These are phyloP conservation scores for Cepaea nemoralis DNA, from an alignment of 1,140 invertebrate species.

Conservation along the genomic window DNA sequence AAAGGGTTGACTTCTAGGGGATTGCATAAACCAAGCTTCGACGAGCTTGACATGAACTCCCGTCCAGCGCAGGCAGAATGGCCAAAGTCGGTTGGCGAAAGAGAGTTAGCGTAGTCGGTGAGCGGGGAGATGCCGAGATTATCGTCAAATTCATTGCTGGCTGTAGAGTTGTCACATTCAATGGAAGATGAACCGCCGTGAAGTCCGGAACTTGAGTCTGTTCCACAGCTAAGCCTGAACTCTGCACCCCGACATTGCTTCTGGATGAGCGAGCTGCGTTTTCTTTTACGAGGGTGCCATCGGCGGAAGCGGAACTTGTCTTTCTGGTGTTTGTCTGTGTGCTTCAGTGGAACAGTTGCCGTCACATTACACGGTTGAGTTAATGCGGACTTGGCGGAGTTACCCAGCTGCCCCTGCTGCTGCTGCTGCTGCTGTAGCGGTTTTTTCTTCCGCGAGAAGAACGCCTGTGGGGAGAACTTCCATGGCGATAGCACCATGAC, in stretches of 20 bases:
- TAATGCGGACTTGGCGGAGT: background rate
- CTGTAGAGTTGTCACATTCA: background rate
- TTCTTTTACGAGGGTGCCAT: conserved; percentile 10
- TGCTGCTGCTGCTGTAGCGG: background rate
- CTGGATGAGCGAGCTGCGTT: background rate
- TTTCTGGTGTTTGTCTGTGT: background rate
- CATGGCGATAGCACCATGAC: conserved; percentile 37
- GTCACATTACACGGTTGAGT: background rate
- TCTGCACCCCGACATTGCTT: conserved; percentile 12
- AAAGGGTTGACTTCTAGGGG: conserved; percentile 42
- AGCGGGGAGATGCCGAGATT: background rate
- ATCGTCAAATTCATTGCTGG: conserved; percentile 29
- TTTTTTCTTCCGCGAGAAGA: conserved; percentile 32
- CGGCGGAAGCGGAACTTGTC: conserved; percentile 20
- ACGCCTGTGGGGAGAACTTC: conserved; percentile 33
- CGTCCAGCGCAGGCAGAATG: background rate
- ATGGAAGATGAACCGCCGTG: conserved; percentile 20
- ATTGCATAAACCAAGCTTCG: conserved; percentile 22
- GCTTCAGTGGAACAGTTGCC: background rate
- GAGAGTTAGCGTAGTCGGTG: conserved; percentile 2
- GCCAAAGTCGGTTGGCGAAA: background rate
- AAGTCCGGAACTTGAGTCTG: conserved; percentile 13
- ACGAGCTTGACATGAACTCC: conserved; percentile 42
- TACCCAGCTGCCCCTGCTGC: background rate
- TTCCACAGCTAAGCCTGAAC: background rate